A percentile compares a stretch with the other conserved stretches of the same genome.
Conservation (phyloP, 2,797 vertebrate species). For the Bryconaethiops microstoma region DNA sequence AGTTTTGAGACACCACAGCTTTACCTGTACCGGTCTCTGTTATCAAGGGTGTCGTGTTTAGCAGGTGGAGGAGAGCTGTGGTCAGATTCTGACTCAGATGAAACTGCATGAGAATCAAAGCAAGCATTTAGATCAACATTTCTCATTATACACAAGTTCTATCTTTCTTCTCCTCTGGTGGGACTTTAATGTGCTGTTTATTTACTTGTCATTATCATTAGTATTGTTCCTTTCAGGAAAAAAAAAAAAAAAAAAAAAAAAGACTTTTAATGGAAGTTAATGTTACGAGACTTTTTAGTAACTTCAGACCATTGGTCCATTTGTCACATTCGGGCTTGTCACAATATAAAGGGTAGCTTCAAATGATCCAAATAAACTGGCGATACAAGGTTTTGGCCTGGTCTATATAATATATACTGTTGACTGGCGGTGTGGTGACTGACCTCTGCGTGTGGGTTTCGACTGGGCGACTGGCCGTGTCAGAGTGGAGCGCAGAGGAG, state of each 20-base stretch:
- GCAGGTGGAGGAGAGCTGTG: conserved; percentile 68
- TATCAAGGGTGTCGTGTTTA: conserved; percentile 63
- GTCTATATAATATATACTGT: too few species aligned
- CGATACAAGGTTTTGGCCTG: too few species aligned
- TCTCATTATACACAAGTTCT: background rate
- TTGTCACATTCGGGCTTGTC: too few species aligned
- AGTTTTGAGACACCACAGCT: background rate
- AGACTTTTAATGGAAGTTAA: too few species aligned
- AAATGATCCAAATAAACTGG: too few species aligned
- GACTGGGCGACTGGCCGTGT: conserved; percentile 60
- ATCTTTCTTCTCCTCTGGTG: background rate
- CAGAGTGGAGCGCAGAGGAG: conserved; percentile 72
- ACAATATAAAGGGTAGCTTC: too few species aligned
- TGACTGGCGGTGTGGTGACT: conserved; percentile 34
- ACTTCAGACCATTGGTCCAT: too few species aligned
- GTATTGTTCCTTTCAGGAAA: too few species aligned
- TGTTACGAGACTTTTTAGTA: too few species aligned
- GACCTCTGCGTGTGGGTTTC: conserved; percentile 72
- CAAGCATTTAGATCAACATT: background rate
- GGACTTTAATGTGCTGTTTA: background rate
- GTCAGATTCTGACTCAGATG: conserved; percentile 76
- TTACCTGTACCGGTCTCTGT: conserved; percentile 77
- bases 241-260: too few species aligned
- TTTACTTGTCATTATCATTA: too few species aligned
- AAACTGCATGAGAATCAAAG: conserved; percentile 62